A percentile compares a stretch with the other conserved stretches of the same genome.
Evolutionary conservation across 2,888 invertebrate species (phyloP).

Genomic region (Meandrusa payeni): DNA sequence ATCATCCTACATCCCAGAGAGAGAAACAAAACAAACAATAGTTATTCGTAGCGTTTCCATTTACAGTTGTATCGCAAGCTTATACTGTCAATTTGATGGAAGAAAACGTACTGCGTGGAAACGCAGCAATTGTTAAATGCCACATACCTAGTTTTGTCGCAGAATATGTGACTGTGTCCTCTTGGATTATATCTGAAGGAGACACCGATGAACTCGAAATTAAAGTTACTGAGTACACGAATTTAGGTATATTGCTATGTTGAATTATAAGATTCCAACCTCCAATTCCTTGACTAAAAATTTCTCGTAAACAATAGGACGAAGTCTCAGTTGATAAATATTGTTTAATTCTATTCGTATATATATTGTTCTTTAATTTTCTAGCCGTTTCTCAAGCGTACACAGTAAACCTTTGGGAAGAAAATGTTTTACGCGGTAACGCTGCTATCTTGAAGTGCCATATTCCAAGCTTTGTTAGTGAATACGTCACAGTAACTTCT

Average conservation of each 20-base stretch:
- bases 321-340: too few relatives aligned
- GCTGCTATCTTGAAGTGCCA: slow-evolving; percentile 95
- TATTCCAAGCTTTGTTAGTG: slow-evolving; percentile 95
- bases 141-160: slow-evolving; percentile 96
- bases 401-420: slow-evolving; percentile 95
- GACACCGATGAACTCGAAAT: slow-evolving; percentile 76
- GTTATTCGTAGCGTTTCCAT: too few relatives aligned
- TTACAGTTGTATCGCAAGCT: slow-evolving; percentile 93
- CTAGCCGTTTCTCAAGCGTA: slow-evolving; percentile 94
- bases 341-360: too few relatives aligned
- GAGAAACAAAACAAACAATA: too few relatives aligned
- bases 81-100: slow-evolving; percentile 95
- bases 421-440: slow-evolving; percentile 94
- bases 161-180: slow-evolving; percentile 92
- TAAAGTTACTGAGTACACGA: slow-evolving; percentile 54
- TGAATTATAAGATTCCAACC: not conserved
- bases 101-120: slow-evolving; percentile 94
- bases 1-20: slow-evolving; percentile 27
- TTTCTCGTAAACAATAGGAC: too few relatives aligned
- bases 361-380: slow-evolving; percentile 26
- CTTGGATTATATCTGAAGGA: slow-evolving; percentile 91
- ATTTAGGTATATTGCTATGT: slow-evolving; percentile 51
- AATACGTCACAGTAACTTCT: slow-evolving; percentile 91
- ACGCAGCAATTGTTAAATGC: slow-evolving; percentile 94
- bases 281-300: slow-evolving; percentile 26